A percentile compares a stretch with the other conserved stretches of the same genome.
These are phyloP conservation scores for Uria lomvia DNA, from an alignment of 2,113 vertebrate species.

Conservation along the genomic window DNA sequence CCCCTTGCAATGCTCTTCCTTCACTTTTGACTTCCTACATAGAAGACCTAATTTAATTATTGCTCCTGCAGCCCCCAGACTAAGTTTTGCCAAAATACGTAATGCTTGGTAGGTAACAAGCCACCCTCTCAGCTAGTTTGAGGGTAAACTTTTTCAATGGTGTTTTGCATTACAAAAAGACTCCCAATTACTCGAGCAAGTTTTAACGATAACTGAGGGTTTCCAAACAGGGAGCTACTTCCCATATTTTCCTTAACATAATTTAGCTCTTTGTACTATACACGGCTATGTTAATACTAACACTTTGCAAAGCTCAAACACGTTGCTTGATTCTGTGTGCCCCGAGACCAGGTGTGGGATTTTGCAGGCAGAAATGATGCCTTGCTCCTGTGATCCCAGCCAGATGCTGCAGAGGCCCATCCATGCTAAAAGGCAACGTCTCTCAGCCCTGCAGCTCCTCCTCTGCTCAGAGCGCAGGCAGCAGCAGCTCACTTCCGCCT, in stretches of 20 bases:
- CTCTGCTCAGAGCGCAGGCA: not conserved
- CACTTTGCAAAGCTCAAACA: not conserved
- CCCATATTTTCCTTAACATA: not conserved
- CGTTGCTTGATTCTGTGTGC: rapidly evolving
- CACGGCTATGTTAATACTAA: not conserved
- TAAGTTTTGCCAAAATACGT: not conserved
- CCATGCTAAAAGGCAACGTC: not conserved
- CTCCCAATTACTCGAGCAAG: not conserved
- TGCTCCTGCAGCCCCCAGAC: not conserved
- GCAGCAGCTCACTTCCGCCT: not conserved
- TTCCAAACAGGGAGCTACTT: not conserved
- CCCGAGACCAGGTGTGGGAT: not conserved
- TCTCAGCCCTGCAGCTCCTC: not conserved
- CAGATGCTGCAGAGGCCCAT: not conserved
- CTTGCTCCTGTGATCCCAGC: not conserved
- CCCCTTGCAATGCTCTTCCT: not conserved
- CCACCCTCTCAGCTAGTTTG: not conserved
- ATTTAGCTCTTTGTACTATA: not conserved
- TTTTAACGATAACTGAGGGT: not conserved
- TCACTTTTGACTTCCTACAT: not conserved
- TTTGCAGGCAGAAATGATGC: not conserved
- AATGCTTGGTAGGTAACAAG: not conserved
- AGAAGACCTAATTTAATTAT: not conserved
- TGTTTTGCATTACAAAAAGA: not conserved
- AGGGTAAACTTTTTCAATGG: not conserved